Percentiles rank a stretch among this genome's conserved stretches.
Evolutionary conservation across 1,140 invertebrate species (phyloP).

Genomic region (Euglossa dilemma): DNA sequence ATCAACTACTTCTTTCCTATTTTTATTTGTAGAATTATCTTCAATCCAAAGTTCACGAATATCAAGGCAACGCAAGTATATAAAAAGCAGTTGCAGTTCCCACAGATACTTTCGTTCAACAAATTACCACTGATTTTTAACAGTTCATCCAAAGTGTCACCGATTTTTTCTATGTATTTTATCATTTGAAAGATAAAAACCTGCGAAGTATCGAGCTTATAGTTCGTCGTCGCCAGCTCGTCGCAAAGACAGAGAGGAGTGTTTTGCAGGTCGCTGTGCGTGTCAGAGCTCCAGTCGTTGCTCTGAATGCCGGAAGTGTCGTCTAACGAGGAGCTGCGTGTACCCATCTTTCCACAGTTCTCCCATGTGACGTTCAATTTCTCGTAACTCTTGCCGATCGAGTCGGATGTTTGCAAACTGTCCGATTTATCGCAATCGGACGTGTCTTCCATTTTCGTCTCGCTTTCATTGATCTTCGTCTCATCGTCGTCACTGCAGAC

Average conservation of each 20-base stretch:
- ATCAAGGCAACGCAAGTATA: not conserved
- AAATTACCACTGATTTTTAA: too few relatives aligned
- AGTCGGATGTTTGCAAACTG: not conserved
- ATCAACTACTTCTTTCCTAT: not conserved
- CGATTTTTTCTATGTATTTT: not conserved
- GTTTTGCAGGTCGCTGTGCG: conserved; percentile 51
- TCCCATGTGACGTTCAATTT: conserved; percentile 53
- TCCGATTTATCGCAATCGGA: not conserved
- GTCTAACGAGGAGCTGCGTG: conserved; percentile 54
- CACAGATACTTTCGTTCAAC: too few relatives aligned
- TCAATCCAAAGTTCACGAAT: not conserved
- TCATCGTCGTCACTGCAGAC: not conserved
- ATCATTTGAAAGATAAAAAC: not conserved
- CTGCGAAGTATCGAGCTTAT: conserved; percentile 3
- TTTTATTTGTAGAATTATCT: not conserved
- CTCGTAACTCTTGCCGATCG: conserved; percentile 47
- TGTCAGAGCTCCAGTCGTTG: conserved; percentile 62
- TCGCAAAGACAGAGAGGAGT: conserved; percentile 62
- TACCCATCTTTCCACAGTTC: conserved; percentile 29
- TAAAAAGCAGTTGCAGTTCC: too few relatives aligned
- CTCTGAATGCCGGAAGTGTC: conserved; percentile 64
- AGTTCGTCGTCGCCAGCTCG: conserved; percentile 60
- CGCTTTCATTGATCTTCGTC: not conserved
- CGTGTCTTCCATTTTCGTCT: not conserved
- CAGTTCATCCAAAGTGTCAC: too few relatives aligned